Evolutionary conservation across 1,140 invertebrate genomes (phyloP).

Genomic region (Plectrocnemia conspersa): DNA sequence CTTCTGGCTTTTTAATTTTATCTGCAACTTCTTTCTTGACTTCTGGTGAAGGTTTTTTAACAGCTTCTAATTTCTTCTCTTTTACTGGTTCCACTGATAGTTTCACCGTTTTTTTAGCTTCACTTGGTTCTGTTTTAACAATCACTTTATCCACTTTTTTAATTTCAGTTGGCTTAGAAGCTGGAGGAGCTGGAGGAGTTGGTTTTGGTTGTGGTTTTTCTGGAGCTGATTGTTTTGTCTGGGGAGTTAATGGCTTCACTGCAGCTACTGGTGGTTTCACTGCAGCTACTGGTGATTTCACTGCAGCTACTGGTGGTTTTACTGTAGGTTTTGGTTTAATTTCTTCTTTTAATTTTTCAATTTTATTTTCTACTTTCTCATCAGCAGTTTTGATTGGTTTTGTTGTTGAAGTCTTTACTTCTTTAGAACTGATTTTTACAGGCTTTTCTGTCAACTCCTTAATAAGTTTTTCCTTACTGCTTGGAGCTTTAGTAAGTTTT

Average conservation of each 20-base stretch:
- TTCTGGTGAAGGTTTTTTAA: slow-evolving; percentile 6
- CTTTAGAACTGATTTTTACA: not conserved
- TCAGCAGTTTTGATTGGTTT: not conserved
- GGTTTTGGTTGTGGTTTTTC: not conserved
- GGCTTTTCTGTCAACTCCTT: not conserved
- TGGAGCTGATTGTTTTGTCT: not conserved
- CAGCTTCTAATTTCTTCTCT: slow-evolving; percentile 11
- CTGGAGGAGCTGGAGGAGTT: not conserved
- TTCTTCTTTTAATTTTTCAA: too few relatives aligned
- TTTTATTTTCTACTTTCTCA: too few relatives aligned
- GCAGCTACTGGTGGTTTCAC: not conserved
- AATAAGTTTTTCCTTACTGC: not conserved
- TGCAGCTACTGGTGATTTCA: not conserved
- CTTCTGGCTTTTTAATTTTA: not conserved
- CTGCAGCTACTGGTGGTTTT: not conserved
- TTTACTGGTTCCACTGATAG: slow-evolving; percentile 8
- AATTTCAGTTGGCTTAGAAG: not conserved
- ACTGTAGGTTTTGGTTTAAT: not conserved
- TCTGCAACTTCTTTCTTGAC: too few relatives aligned
- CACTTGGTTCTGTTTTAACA: slow-evolving; percentile 12
- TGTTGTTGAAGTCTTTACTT: not conserved
- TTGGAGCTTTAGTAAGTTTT: not conserved
- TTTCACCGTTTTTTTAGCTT: slow-evolving; percentile 6
- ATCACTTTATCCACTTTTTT: not conserved
- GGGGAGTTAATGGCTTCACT: not conserved